Conservation (phyloP, 2,888 invertebrate species). For the Arrhopalites spinosus region DNA sequence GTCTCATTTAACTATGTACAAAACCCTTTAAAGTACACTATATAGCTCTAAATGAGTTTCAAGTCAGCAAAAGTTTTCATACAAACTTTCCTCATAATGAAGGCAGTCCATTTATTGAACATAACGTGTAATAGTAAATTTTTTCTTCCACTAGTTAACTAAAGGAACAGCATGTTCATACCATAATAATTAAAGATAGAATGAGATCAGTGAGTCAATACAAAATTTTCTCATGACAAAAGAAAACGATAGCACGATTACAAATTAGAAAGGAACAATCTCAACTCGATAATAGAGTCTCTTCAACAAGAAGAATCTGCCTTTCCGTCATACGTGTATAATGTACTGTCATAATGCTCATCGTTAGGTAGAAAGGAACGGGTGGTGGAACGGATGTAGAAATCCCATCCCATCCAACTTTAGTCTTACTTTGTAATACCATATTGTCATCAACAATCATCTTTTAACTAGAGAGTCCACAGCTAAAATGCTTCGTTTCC, state of each 20-base stretch:
- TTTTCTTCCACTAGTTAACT: too few species aligned
- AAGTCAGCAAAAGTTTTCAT: too few species aligned
- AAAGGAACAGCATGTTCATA: too few species aligned
- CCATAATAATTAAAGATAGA: neutral
- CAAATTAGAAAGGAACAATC: conserved; percentile 27
- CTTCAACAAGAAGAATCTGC: neutral
- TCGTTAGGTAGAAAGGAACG: neutral
- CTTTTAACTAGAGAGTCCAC: neutral
- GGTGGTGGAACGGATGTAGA: conserved; percentile 10
- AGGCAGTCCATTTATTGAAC: too few species aligned
- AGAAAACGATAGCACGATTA: conserved; percentile 22
- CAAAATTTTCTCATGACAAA: conserved; percentile 27
- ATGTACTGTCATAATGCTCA: neutral
- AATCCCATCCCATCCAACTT: neutral
- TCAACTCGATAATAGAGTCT: neutral
- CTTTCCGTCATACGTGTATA: neutral
- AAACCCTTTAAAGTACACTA: too few species aligned
- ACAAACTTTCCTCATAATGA: too few species aligned
- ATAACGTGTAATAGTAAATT: too few species aligned
- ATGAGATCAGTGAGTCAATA: conserved; percentile 31
- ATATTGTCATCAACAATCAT: conserved; percentile 3
- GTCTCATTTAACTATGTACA: too few species aligned
- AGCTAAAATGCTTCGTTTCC: neutral
- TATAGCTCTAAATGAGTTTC: too few species aligned
- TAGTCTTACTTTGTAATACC: neutral